These are phyloP conservation scores for Trichacis sp. DNA, from an alignment of 2,888 invertebrate genomes.

Conservation along the genomic window DNA sequence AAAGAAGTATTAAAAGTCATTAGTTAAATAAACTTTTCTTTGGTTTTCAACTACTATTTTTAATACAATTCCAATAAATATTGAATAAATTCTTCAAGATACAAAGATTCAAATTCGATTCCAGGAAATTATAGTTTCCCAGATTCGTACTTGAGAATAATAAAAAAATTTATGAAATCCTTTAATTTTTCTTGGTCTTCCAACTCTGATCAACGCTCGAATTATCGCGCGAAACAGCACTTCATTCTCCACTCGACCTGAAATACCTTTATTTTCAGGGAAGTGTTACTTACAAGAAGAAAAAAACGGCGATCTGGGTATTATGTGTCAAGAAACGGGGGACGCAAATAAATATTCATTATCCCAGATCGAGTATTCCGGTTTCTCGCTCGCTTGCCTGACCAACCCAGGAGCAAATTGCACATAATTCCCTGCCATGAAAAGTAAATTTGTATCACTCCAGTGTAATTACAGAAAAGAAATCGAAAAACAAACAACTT, in stretches of 20 bases:
- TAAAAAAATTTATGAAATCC: too few relatives aligned
- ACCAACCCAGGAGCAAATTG: constrained; percentile 22
- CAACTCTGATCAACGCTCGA: too few relatives aligned
- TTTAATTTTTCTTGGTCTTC: too few relatives aligned
- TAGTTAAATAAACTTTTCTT: too few relatives aligned
- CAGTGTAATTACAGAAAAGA: background rate
- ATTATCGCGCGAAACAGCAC: background rate
- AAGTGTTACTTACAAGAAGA: background rate
- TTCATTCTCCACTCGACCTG: background rate
- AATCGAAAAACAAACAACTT: too few relatives aligned
- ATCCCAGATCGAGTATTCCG: constrained; percentile 8
- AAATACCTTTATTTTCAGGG: background rate
- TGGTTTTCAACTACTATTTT: too few relatives aligned
- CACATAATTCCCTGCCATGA: background rate
- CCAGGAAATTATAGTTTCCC: too few relatives aligned
- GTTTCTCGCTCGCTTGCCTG: constrained; percentile 4
- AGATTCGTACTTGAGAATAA: too few relatives aligned
- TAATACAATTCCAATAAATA: too few relatives aligned
- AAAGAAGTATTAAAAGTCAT: too few relatives aligned
- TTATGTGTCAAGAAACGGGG: constrained; percentile 3
- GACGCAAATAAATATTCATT: constrained; percentile 6
- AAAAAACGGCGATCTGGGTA: background rate
- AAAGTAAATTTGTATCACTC: constrained; percentile 16
- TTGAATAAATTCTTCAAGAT: too few relatives aligned
- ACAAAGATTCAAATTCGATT: too few relatives aligned